A percentile compares a stretch with the other conserved stretches of the same genome.
phyloP scores from a whole-genome alignment of 2,797 vertebrate species.

The Enteromius argenteus region DNA sequence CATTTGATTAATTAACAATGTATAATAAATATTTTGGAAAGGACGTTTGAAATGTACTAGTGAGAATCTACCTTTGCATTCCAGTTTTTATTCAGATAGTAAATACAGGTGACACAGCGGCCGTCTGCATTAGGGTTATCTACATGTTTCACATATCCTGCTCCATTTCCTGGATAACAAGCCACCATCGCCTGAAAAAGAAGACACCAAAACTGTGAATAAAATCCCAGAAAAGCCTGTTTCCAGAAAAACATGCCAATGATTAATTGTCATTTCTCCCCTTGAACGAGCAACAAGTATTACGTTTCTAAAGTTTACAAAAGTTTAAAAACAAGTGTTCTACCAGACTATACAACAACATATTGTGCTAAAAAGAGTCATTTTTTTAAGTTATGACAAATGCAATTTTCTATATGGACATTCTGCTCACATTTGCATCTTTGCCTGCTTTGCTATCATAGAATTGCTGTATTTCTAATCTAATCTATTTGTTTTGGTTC shows the following conservation, averaged over 20 bases:
- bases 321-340: neutral
- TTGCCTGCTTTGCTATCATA: neutral
- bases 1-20: neutral
- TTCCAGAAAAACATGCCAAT: conserved; percentile 5
- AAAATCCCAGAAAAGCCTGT: neutral
- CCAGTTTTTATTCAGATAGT: conserved; percentile 98
- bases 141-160: conserved; percentile 94
- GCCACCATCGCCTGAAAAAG: conserved; percentile 91
- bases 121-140: conserved; percentile 94
- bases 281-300: neutral
- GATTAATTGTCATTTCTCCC: neutral
- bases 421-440: neutral
- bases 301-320: neutral
- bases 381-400: neutral
- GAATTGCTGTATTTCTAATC: neutral
- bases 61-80: conserved; percentile 72
- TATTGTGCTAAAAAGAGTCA: neutral
- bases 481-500: neutral
- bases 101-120: conserved; percentile 95
- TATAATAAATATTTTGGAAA: neutral
- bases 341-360: neutral
- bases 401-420: neutral
- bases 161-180: conserved; percentile 95
- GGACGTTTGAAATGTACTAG: neutral
- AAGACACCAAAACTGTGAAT: conserved; percentile 14